A percentile compares a stretch with the other conserved stretches of the same genome.
Evolutionary conservation across 2,888 invertebrate species (phyloP).

Genomic region (Isoperla grammatica): DNA sequence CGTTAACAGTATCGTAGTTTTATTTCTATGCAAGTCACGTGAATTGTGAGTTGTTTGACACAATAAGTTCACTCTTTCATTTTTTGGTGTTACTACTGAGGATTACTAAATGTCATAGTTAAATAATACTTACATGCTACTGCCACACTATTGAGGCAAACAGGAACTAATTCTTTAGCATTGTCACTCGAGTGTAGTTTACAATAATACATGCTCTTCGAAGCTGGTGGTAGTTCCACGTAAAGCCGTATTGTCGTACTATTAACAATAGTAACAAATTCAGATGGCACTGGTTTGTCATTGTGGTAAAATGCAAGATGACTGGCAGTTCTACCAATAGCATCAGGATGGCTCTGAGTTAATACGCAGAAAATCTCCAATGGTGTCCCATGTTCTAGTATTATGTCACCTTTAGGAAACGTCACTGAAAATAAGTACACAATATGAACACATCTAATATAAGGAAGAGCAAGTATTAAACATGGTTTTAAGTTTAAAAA

Average conservation of each 20-base stretch:
- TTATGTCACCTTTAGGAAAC: slow-evolving; percentile 52
- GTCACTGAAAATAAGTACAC: slow-evolving; percentile 38
- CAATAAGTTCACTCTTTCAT: no score
- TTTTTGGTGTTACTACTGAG: no score
- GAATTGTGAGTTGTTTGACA: no score
- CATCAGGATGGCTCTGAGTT: slow-evolving; percentile 45
- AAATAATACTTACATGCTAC: slow-evolving; percentile 52
- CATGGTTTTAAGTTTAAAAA: no score
- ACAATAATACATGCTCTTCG: slow-evolving; percentile 53
- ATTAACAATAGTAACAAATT: slow-evolving; percentile 53
- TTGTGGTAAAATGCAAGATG: slow-evolving; percentile 47
- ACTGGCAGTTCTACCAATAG: slow-evolving; percentile 49
- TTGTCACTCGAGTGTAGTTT: slow-evolving; percentile 40
- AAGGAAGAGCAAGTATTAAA: no score
- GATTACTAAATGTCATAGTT: no score
- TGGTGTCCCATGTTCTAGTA: slow-evolving; percentile 54
- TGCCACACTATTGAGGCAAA: slow-evolving; percentile 52
- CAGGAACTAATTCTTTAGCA: slow-evolving; percentile 36
- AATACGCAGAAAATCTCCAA: slow-evolving; percentile 60
- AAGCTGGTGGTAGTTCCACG: slow-evolving; percentile 50
- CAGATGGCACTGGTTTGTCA: slow-evolving; percentile 41
- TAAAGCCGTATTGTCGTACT: slow-evolving; percentile 56
- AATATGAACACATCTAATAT: no score
- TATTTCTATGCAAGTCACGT: no score
- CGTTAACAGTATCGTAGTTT: no score